Percentiles rank a stretch among this genome's conserved stretches.
Evolutionary conservation across 2,113 vertebrate genomes (phyloP).

Genomic region (Lepisosteus oculatus): DNA sequence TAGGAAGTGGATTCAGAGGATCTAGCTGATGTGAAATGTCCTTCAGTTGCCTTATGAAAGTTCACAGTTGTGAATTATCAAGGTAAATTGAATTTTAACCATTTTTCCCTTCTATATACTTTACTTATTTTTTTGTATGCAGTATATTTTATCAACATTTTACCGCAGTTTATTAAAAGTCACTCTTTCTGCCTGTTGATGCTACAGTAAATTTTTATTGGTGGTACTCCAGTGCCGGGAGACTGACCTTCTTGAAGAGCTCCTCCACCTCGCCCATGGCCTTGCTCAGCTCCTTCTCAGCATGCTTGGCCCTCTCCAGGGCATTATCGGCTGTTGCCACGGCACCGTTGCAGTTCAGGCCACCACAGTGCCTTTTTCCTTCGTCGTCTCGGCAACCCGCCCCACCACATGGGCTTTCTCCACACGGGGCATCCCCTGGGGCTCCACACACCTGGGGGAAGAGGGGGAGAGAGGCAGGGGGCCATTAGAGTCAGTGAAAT

Average conservation of each 20-base stretch:
- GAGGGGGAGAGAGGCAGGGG: not conserved
- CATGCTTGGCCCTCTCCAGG: slow-evolving; percentile 76
- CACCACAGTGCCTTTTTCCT: slow-evolving; percentile 82
- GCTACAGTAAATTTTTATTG: no score
- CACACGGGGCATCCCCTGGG: slow-evolving; percentile 72
- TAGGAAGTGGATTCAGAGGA: no score
- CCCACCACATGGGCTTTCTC: slow-evolving; percentile 85
- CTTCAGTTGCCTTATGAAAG: no score
- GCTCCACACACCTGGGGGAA: slow-evolving; percentile 81
- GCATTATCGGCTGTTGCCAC: slow-evolving; percentile 78
- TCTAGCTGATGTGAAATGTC: no score
- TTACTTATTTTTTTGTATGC: no score
- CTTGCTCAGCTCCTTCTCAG: slow-evolving; percentile 79
- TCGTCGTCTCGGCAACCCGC: slow-evolving; percentile 88
- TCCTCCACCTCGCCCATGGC: slow-evolving; percentile 79
- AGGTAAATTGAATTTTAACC: no score
- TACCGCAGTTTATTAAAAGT: no score
- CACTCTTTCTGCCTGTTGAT: no score
- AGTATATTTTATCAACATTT: no score
- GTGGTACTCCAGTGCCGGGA: no score
- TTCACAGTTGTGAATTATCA: no score
- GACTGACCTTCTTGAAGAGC: slow-evolving; percentile 73
- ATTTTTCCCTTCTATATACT: no score
- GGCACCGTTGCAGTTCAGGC: slow-evolving; percentile 82
- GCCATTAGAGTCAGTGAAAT: not conserved